A percentile compares a stretch with the other conserved stretches of the same genome.
phyloP scores from a whole-genome alignment of 1,140 invertebrate species.

The Phymorhynchus buccinoides region DNA sequence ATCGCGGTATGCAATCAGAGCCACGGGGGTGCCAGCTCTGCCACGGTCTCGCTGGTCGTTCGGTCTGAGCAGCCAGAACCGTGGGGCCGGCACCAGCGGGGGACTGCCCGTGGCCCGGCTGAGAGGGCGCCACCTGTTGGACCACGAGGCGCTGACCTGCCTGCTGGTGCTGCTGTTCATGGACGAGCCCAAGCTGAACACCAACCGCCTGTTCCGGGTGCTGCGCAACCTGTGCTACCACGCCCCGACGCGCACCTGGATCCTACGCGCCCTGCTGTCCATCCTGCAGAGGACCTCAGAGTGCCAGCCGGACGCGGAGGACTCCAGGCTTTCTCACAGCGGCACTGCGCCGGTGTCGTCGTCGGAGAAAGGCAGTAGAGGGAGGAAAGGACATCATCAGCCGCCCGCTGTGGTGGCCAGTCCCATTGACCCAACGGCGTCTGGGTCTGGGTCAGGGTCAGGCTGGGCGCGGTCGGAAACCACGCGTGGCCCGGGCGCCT shows the following conservation, averaged over 20 bases:
- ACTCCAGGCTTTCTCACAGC: conserved; percentile 34
- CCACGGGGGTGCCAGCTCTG: conserved; percentile 64
- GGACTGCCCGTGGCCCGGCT: conserved; percentile 56
- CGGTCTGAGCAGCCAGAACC: conserved; percentile 52
- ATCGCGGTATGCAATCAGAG: conserved; percentile 77
- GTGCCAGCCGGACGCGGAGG: conserved; percentile 37
- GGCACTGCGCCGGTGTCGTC: conserved; percentile 1
- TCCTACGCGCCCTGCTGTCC: conserved; percentile 79
- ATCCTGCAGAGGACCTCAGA: conserved; percentile 74
- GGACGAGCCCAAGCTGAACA: conserved; percentile 89
- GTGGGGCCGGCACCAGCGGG: conserved; percentile 42
- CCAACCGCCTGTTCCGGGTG: conserved; percentile 84
- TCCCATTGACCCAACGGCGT: conserved; percentile 7
- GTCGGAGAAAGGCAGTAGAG: conserved; percentile 45
- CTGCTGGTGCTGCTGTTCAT: conserved; percentile 88
- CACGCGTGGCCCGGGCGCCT: conserved; percentile 63
- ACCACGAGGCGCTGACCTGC: conserved; percentile 88
- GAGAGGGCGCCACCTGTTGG: conserved; percentile 77
- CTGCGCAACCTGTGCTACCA: conserved; percentile 90
- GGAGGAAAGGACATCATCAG: conserved; percentile 33
- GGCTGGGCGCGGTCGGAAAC: conserved; percentile 46
- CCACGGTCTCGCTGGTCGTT: conserved; percentile 74
- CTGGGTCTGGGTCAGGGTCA: conserved; percentile 31
- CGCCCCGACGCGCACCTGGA: conserved; percentile 87
- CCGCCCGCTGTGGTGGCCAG: conserved; percentile 14